Percentiles rank a stretch among this genome's conserved stretches.
phyloP scores from a whole-genome alignment of 2,797 vertebrate genomes.

The Syngnathus rostellatus region DNA sequence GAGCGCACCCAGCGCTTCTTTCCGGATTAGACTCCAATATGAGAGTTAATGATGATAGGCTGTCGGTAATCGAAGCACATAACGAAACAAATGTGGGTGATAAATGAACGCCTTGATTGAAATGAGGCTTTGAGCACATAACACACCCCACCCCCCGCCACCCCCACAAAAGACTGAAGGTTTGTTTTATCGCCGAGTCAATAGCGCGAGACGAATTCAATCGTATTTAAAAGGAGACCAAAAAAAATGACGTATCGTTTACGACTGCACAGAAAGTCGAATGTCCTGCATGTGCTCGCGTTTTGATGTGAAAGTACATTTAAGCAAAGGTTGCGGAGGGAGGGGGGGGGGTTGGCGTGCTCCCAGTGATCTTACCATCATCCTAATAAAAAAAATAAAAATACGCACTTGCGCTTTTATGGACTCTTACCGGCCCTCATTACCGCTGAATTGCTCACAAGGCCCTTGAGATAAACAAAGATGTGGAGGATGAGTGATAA shows the following conservation, averaged over 20 bases:
- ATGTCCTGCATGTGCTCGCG: neutral
- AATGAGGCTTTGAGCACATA: slow-evolving; percentile 37
- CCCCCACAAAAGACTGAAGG: slow-evolving; percentile 29
- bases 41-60: slow-evolving; percentile 1
- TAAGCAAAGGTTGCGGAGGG: neutral
- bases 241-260: neutral
- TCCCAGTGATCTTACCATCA: neutral
- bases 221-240: slow-evolving; percentile 32
- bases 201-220: slow-evolving; percentile 39
- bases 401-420: neutral
- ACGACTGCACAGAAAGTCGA: neutral
- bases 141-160: neutral
- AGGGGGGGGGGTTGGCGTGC: too few species aligned
- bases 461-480: slow-evolving; percentile 2
- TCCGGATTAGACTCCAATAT: neutral
- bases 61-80: slow-evolving; percentile 7
- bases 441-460: neutral
- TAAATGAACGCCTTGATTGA: slow-evolving; percentile 23
- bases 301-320: neutral
- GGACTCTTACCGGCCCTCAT: slow-evolving; percentile 4
- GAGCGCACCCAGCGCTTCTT: neutral
- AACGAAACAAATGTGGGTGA: slow-evolving; percentile 26
- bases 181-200: slow-evolving; percentile 46
- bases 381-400: neutral
- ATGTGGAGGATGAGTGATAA: slow-evolving; percentile 1